Conservation (phyloP, 2,113 vertebrate species). For the Catharus fuscescens region DNA sequence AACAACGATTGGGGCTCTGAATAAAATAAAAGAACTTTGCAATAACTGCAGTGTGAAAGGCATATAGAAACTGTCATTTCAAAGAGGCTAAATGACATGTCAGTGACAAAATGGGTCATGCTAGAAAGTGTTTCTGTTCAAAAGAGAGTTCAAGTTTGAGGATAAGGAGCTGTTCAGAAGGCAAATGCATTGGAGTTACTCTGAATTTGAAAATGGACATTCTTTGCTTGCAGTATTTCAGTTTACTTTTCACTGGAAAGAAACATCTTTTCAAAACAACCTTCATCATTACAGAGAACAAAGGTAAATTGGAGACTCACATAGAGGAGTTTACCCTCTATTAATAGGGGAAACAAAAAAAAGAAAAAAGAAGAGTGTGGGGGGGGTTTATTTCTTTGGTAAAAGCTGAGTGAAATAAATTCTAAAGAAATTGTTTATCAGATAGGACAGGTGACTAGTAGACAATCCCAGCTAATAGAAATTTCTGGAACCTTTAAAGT, state of each 20-base stretch:
- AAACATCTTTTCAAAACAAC: neutral
- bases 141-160: neutral
- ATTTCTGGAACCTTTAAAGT: neutral
- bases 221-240: neutral
- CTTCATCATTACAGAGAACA: neutral
- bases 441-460: neutral
- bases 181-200: neutral
- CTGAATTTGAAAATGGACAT: neutral
- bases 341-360: neutral
- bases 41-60: neutral
- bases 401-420: neutral
- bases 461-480: neutral
- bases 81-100: neutral
- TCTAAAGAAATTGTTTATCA: neutral
- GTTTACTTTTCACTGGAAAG: neutral
- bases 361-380: neutral
- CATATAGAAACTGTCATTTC: constrained; percentile 10
- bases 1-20: neutral
- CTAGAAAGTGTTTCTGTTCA: neutral
- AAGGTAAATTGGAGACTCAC: neutral
- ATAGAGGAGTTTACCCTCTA: neutral
- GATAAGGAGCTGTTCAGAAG: neutral
- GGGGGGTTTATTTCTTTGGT: neutral
- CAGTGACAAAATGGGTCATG: neutral
- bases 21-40: constrained; percentile 24